Base-by-base conservation (phyloP, 2,113 vertebrate genomes). In the Peromyscus leucopus region DNA sequence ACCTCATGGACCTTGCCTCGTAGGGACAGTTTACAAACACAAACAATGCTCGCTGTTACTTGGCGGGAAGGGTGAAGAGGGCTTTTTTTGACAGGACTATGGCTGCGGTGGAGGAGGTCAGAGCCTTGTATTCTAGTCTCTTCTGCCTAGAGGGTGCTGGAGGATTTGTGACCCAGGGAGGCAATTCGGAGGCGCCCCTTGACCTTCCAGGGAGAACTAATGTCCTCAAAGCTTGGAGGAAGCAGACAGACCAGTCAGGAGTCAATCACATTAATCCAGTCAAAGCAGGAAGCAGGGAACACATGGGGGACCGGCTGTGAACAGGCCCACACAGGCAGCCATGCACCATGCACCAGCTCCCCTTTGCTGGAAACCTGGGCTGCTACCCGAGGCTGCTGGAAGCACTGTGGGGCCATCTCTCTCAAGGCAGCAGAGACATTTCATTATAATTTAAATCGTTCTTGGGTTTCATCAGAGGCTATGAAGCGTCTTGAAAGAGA, bases 401-500 rank as follows among this genome's bases (percentile, higher is more conserved):
- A 93, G 93, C 1, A 0, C 71, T 75, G 76, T 3, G 24, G 57
- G 95, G 91, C 91, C 76, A 83, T 71, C 94, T 96, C 4, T 97
- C 95, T 93, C 24, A 16, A 57, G 91, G 55, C 10, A 46, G 79
- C 86, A 46, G 59, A 46, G 39, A 51, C 91, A 86, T 95, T 97
- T 94, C 93, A 91, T 97, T 97, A 71, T 93, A 31, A 92, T 94
- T 94, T 93, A 79, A 95, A 91, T 89, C 78, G 82, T 97, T 91
- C 94, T 93, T 15, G 83, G 94, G 91, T 90, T 96, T 94, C 95
- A 89, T 97, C 97, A 78, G 91, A 97, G 88, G 79, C 79, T 95
- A 42, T 26, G 93, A 95, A 95, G 78, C 26, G 46, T 65, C 93
- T 97, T 98, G 94, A 96, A 97, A 97, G 96, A 94, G 97, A 91